phyloP scores from a whole-genome alignment of 2,113 vertebrate species.

The Mustela nigripes region DNA sequence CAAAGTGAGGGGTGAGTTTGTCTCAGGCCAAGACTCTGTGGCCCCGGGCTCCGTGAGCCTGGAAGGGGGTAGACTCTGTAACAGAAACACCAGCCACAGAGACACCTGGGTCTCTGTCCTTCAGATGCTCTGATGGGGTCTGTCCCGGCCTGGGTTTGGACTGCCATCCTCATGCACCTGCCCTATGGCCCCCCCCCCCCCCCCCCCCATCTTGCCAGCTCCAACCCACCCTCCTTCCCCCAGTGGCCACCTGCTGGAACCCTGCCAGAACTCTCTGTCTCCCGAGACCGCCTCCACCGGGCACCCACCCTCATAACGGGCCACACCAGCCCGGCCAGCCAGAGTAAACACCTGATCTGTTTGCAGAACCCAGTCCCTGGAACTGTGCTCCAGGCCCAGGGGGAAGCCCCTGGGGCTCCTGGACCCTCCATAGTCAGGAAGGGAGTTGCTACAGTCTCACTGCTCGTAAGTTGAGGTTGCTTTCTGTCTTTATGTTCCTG shows the following conservation, averaged over 20 bases:
- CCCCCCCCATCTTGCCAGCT: neutral
- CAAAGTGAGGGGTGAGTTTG: neutral
- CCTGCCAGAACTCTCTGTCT: neutral
- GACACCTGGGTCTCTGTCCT: neutral
- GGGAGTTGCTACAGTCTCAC: neutral
- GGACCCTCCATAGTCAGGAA: neutral
- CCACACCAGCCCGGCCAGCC: neutral
- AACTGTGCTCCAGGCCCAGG: neutral
- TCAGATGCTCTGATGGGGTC: fast-evolving
- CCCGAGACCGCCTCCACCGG: fast-evolving
- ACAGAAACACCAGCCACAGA: neutral
- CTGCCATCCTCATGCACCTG: neutral
- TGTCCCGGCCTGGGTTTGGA: neutral
- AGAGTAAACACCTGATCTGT: neutral
- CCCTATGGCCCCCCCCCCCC: fast-evolving
- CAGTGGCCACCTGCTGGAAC: neutral
- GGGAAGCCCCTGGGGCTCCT: neutral
- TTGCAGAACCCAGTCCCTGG: neutral
- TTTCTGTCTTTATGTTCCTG: neutral
- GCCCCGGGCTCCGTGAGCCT: too few species aligned
- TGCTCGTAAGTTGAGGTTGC: too few species aligned
- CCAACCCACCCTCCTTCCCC: too few species aligned
- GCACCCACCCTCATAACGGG: neutral
- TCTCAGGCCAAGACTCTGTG: neutral
- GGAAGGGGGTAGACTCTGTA: neutral